These are phyloP conservation scores for Lichenostomus cassidix DNA, from an alignment of 2,113 vertebrate genomes.

Conservation along the genomic window DNA sequence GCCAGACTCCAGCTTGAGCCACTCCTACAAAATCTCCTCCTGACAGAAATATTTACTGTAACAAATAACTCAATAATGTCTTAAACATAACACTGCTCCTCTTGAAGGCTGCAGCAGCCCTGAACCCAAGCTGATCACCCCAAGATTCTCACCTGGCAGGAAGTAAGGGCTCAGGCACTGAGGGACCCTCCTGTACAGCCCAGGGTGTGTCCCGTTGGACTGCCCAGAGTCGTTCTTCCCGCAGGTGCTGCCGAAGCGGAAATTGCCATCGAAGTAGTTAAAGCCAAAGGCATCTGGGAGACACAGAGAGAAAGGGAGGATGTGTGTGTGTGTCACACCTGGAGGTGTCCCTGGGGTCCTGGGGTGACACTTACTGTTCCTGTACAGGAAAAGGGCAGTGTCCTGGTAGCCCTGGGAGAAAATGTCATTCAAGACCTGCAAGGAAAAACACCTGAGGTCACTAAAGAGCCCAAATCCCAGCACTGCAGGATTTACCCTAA, in stretches of 20 bases:
- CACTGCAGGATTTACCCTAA: background rate
- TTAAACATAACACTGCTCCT: background rate
- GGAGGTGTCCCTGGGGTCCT: accelerated
- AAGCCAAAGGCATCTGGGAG: conserved; percentile 54
- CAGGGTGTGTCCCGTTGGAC: accelerated
- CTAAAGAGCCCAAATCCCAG: background rate
- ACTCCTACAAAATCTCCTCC: background rate
- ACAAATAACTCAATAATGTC: background rate
- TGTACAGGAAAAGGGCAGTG: conserved; percentile 67
- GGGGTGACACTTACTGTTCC: conserved; percentile 73
- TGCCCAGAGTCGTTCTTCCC: background rate
- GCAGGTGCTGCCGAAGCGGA: conserved; percentile 44
- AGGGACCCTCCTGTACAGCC: background rate
- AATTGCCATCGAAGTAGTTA: conserved; percentile 29
- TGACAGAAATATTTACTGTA: background rate
- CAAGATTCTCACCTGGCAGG: conserved; percentile 29
- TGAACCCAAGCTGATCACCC: background rate
- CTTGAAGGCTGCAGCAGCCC: background rate
- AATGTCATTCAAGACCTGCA: conserved; percentile 72
- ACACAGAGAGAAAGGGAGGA: background rate
- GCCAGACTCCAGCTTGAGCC: background rate
- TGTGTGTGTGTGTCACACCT: background rate
- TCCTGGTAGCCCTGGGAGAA: conserved; percentile 79
- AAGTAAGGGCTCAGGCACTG: background rate
- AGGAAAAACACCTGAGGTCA: background rate